phyloP scores from a whole-genome alignment of 2,888 invertebrate species.

The Falcaria lacertinaria region DNA sequence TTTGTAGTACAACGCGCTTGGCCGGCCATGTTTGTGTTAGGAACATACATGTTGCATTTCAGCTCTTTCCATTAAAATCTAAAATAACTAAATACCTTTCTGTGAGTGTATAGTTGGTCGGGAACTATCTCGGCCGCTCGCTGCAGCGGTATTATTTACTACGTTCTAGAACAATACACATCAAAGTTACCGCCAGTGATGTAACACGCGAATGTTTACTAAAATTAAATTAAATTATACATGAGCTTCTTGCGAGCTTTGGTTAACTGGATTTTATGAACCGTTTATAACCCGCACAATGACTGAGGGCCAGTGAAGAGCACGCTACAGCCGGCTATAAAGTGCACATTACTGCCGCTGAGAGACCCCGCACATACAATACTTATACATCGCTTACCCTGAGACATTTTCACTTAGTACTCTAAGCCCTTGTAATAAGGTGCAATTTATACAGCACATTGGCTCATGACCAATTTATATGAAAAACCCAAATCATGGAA shows the following conservation, averaged over 20 bases:
- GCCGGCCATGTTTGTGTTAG: neutral
- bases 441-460: neutral
- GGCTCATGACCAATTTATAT: neutral
- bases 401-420: neutral
- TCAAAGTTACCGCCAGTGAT: too few species aligned
- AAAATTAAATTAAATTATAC: neutral
- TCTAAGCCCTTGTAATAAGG: neutral
- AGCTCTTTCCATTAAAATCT: neutral
- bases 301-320: neutral
- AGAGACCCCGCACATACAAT: neutral
- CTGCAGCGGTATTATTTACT: neutral
- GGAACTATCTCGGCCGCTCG: neutral
- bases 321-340: neutral
- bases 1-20: neutral
- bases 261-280: neutral
- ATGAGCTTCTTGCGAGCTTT: neutral
- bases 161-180: too few species aligned
- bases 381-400: neutral
- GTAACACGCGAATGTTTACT: neutral
- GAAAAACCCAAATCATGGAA: constrained; percentile 2
- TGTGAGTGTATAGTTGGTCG: neutral
- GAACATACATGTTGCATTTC: neutral
- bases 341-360: neutral
- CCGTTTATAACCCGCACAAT: neutral
- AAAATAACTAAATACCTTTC: neutral